Evolutionary conservation across 1,140 invertebrate genomes (phyloP).

Genomic region (Zaprionus ornatus): DNA sequence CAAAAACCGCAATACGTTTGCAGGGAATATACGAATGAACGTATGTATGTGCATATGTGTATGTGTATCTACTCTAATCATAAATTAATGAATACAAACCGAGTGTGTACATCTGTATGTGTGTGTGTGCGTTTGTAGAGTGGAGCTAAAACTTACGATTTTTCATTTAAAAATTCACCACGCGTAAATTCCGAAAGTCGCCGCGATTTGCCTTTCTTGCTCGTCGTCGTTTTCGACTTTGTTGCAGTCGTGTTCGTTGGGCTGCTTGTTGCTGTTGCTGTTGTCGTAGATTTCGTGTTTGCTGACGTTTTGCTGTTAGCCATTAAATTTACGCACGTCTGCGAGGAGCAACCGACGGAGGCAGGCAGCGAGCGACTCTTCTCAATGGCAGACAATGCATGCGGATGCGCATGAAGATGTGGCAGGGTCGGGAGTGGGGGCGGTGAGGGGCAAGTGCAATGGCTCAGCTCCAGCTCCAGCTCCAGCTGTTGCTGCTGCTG

Average conservation of each 20-base stretch:
- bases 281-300: slow-evolving; percentile 29
- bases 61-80: slow-evolving; percentile 34
- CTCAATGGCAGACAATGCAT: slow-evolving; percentile 52
- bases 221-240: slow-evolving; percentile 17
- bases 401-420: neutral
- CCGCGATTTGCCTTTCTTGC: slow-evolving; percentile 83
- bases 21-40: neutral
- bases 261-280: slow-evolving; percentile 20
- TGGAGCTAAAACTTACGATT: slow-evolving; percentile 77
- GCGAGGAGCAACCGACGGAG: slow-evolving; percentile 37
- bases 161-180: slow-evolving; percentile 84
- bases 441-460: slow-evolving; percentile 38
- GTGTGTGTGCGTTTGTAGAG: slow-evolving; percentile 10
- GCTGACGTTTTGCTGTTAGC: slow-evolving; percentile 38
- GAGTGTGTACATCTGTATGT: slow-evolving; percentile 13
- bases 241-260: slow-evolving; percentile 12
- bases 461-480: slow-evolving; percentile 2
- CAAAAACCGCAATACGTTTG: slow-evolving; percentile 9
- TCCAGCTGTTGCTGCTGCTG: slow-evolving; percentile 35
- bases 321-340: slow-evolving; percentile 36
- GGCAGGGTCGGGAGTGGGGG: slow-evolving; percentile 1
- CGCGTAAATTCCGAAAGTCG: slow-evolving; percentile 84
- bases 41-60: neutral
- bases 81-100: slow-evolving; percentile 48
- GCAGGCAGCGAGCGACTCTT: slow-evolving; percentile 61